Base-by-base conservation (phyloP, 2,797 vertebrate species). In the Hemitrygon akajei region DNA sequence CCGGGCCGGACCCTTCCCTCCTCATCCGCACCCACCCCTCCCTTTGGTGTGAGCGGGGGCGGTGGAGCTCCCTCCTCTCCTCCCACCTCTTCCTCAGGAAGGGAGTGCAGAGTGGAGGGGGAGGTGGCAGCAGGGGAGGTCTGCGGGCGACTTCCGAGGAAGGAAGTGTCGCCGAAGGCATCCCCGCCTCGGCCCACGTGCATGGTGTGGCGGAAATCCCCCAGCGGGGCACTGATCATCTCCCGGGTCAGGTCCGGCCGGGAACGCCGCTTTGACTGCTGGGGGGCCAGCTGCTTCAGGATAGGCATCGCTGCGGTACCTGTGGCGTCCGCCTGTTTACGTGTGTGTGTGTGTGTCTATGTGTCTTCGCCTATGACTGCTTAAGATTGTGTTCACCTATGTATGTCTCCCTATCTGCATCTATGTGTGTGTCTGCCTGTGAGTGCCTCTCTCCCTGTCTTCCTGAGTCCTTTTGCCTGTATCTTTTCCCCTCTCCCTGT, bases 121-220 rank as follows among this genome's bases (percentile, higher is more conserved):
- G 7, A 94, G 97, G 0, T 98, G 97, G 1, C 98, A 96, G 34
- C 2, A n/a, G 77, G 77, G 7, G 10, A 14, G 11, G 7, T 12
- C 10, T 0, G 3, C 14, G n/a, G 10, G n/a, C n/a, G 47, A 47
- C 47, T 47, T 2, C 97, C 97, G 94, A 99, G 96, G 95, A 99
- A 98, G 37, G 98, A 98, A n/a, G 98, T 98, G 96, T 98, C 98
- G 2, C 98, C 98, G 30, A 98, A 98, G 79, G 97, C 97, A 34
- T 98, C 98, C 0, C 98, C 98, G 7, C 98, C 97, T 77, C 98
- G 97, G n/a, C 98, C 98, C 40, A 99, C 98, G 95, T 99, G 98
- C 98, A 99, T 97, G 14, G 98, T 98, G 96, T 98, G 98, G 40
- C 98, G 97, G 96, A 98, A 98, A 95, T 99, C 98, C 58, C 98